Evolutionary conservation across 2,888 invertebrate genomes (phyloP).

Genomic region (Salpingus planirostris): DNA sequence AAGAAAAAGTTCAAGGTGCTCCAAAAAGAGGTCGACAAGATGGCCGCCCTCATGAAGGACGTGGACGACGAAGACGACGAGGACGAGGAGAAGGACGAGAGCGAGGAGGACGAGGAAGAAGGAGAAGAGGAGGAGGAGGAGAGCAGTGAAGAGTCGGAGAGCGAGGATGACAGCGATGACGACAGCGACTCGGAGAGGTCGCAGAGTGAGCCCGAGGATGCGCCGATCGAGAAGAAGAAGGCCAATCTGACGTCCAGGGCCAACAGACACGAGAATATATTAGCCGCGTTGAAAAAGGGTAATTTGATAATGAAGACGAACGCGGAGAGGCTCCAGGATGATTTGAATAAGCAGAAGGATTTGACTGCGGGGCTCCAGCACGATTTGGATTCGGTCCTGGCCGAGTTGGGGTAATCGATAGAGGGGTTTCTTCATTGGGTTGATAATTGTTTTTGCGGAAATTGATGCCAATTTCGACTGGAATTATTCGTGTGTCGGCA

Average conservation of each 20-base stretch:
- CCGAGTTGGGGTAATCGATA: constrained; percentile 68
- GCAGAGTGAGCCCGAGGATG: constrained; percentile 49
- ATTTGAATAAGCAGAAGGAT: constrained; percentile 74
- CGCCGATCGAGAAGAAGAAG: constrained; percentile 58
- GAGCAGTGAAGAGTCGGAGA: constrained; percentile 50
- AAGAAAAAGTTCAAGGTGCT: constrained; percentile 73
- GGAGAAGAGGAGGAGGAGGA: constrained; percentile 46
- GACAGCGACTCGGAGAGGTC: constrained; percentile 59
- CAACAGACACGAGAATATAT: constrained; percentile 69
- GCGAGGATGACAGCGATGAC: constrained; percentile 54
- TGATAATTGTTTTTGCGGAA: too few species aligned
- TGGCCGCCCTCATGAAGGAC: constrained; percentile 81
- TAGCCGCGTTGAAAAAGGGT: constrained; percentile 77
- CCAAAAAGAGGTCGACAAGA: constrained; percentile 84
- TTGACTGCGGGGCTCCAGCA: constrained; percentile 68
- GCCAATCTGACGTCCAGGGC: constrained; percentile 54
- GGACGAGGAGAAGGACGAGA: constrained; percentile 51
- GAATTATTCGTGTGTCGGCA: too few species aligned
- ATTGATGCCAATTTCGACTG: not conserved
- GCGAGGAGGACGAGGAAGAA: constrained; percentile 49
- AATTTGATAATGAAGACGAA: constrained; percentile 82
- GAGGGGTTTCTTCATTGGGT: too few species aligned
- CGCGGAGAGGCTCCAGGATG: constrained; percentile 79
- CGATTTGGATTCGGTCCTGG: constrained; percentile 77
- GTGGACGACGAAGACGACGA: constrained; percentile 59